Evolutionary conservation across 1,140 invertebrate species (phyloP), one percentile per base, ranked within the genome.

Genomic region (Sycophaga agraensis): DNA sequence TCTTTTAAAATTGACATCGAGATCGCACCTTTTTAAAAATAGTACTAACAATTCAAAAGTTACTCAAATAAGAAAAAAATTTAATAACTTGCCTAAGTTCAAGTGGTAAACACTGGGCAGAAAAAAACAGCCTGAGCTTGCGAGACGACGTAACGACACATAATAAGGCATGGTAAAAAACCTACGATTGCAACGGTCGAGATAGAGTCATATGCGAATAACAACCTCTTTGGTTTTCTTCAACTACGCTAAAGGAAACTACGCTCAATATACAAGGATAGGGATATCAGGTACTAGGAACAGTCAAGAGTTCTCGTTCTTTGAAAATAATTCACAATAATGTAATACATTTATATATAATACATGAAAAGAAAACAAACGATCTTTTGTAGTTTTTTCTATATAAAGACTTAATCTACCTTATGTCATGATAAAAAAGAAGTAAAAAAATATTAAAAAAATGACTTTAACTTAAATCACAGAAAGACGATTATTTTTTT

Each of bases 201-300:
- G 4, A 42, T 5, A 51, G 26, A 50, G 24, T n/a, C n/a, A 31
- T 24, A 17, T 16, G 42, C 12, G 21, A 42, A 55, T 17, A 14
- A 40, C 14, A 14, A 14, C 16, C 19, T 17, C 34, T 40, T 55
- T 12, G 26, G 26, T 2, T 40, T 50, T 22, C 58, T 19, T 35
- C 31, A 26, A 49, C 46, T 12, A 39, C 34, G 21, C 35, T n/a
- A 31, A 40, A 28, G n/a, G 31, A 40, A 59, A 51, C 49, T 19
- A 60, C 53, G 39, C 21, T 51, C 39, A 4, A 14, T 17, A 34
- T 39, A 24, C 16, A 37, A 9, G 69, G 51, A 48, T 46, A 28
- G 40, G 57, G 51, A 40, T 24, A 73, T 77, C 75, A 77, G 75
- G 75, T 77, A 77, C 75, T 70, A 77, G 74, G 74, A 77, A 76